A percentile compares a stretch with the other conserved stretches of the same genome.
Conservation (phyloP, 2,113 vertebrate genomes). For the Brachyistius frenatus region DNA sequence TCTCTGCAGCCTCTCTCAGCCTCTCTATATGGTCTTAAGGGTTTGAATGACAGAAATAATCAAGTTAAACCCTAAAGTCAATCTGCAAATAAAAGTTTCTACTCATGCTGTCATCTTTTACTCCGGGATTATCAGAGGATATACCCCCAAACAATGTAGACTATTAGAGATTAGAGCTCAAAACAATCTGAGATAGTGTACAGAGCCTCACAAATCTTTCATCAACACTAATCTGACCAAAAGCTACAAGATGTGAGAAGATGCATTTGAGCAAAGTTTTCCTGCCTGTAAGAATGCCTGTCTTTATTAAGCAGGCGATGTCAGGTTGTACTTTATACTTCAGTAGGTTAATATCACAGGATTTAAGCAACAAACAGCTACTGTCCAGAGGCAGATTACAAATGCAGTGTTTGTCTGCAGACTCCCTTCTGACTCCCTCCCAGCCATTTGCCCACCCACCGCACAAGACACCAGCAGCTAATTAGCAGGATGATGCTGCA, state of each 20-base stretch:
- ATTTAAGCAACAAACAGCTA: slow-evolving; percentile 67
- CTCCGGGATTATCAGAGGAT: slow-evolving; percentile 78
- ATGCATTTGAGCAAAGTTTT: slow-evolving; percentile 32
- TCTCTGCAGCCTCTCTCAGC: slow-evolving; percentile 75
- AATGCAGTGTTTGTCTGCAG: slow-evolving; percentile 83
- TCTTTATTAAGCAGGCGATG: slow-evolving; percentile 33
- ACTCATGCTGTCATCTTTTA: slow-evolving; percentile 71
- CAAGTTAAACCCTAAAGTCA: slow-evolving; percentile 83
- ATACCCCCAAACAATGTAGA: slow-evolving; percentile 69
- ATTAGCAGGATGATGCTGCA: slow-evolving; percentile 98
- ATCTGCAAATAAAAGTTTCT: slow-evolving; percentile 78
- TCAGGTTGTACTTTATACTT: slow-evolving; percentile 26
- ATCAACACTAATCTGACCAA: slow-evolving; percentile 59
- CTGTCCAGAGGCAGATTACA: slow-evolving; percentile 69
- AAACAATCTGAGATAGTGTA: slow-evolving; percentile 65
- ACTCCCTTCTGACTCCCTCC: slow-evolving; percentile 91
- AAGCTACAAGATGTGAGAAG: slow-evolving; percentile 36
- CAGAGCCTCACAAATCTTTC: slow-evolving; percentile 36
- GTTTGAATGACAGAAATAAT: slow-evolving; percentile 81
- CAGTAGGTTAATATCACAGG: slow-evolving; percentile 63
- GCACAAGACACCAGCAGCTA: slow-evolving; percentile 93
- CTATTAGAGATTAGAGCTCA: slow-evolving; percentile 66
- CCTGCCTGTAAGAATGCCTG: slow-evolving; percentile 17
- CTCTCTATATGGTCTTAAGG: slow-evolving; percentile 77
- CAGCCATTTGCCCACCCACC: slow-evolving; percentile 91